A percentile compares a stretch with the other conserved stretches of the same genome.
phyloP scores from a whole-genome alignment of 2,113 vertebrate genomes.

The Indicator indicator region DNA sequence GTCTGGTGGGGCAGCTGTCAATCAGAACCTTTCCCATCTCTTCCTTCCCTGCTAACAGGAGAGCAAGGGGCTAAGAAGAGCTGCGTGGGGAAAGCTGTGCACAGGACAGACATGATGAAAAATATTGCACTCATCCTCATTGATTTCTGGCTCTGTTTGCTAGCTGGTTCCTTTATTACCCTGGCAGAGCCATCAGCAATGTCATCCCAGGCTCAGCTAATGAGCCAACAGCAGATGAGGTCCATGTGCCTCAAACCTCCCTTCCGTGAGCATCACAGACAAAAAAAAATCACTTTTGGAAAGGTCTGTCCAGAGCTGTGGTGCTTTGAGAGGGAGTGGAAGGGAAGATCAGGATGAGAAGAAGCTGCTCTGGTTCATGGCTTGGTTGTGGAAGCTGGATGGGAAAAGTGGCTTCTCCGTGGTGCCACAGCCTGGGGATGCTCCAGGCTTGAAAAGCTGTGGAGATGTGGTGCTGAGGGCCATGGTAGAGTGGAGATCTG shows the following conservation, averaged over 20 bases:
- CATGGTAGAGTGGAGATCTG: too few relatives aligned
- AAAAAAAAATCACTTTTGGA: neutral
- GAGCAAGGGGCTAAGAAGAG: constrained; percentile 15
- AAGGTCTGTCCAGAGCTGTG: neutral
- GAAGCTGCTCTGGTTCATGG: neutral
- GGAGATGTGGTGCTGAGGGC: too few relatives aligned
- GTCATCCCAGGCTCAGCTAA: constrained; percentile 44
- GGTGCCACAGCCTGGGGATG: fast-evolving
- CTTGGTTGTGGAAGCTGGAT: neutral
- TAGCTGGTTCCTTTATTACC: constrained; percentile 22
- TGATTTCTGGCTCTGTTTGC: constrained; percentile 64
- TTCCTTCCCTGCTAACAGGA: neutral
- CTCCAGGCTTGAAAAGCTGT: neutral
- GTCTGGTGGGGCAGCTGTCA: neutral
- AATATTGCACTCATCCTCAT: constrained; percentile 53
- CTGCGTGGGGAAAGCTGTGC: neutral
- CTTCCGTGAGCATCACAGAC: neutral
- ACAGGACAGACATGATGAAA: constrained; percentile 40
- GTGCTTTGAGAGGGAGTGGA: neutral
- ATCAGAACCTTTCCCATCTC: neutral
- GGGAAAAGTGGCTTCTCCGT: neutral
- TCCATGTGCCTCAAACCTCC: neutral
- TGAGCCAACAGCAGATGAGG: constrained; percentile 7
- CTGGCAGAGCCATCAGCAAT: constrained; percentile 53
- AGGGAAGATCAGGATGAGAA: neutral